Conservation (phyloP, 1,140 invertebrate species). For the Anastrepha ludens region DNA sequence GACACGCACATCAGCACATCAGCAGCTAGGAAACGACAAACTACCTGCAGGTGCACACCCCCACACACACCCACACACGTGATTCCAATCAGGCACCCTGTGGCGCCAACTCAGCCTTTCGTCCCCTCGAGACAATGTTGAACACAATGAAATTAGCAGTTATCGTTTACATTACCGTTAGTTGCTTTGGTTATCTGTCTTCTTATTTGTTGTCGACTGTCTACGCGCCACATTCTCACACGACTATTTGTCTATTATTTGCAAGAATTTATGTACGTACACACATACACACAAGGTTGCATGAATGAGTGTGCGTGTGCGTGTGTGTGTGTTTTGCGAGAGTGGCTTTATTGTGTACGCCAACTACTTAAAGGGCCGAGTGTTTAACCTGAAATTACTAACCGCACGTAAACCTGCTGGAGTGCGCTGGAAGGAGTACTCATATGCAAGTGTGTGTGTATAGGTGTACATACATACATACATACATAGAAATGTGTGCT, state of each 20-base stretch:
- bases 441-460: too few relatives aligned
- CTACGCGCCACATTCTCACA: neutral
- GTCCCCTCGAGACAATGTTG: neutral
- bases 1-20: too few relatives aligned
- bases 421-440: too few relatives aligned
- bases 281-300: neutral
- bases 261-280: neutral
- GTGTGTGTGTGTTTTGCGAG: neutral
- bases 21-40: neutral
- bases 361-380: neutral
- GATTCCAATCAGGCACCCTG: neutral
- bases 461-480: neutral
- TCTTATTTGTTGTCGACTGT: neutral
- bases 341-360: neutral
- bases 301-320: neutral
- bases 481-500: neutral
- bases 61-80: neutral
- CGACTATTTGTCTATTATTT: slow-evolving; percentile 3
- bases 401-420: too few relatives aligned
- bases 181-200: slow-evolving; percentile 19
- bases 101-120: neutral
- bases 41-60: neutral
- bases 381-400: too few relatives aligned
- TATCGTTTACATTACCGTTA: slow-evolving; percentile 52
- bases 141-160: slow-evolving; percentile 52